Evolutionary conservation across 2,888 invertebrate species (phyloP).

Genomic region (Dilophus febrilis): DNA sequence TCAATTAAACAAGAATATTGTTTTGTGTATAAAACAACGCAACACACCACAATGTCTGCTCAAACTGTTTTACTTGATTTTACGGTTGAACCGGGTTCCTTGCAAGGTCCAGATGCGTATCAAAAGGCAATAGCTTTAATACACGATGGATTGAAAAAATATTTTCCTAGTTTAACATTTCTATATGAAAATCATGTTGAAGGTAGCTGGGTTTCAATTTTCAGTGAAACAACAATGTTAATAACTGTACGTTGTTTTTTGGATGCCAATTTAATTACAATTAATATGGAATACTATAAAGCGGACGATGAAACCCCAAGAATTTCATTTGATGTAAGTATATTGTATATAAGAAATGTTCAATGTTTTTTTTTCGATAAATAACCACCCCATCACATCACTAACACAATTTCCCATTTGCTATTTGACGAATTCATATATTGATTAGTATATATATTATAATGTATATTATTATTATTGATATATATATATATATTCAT

Average conservation of each 20-base stretch:
- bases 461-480: no score
- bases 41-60: constrained; percentile 54
- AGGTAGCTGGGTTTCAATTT: constrained; percentile 50
- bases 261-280: constrained; percentile 58
- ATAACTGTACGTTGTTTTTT: constrained; percentile 55
- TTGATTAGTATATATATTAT: no score
- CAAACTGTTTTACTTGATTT: constrained; percentile 68
- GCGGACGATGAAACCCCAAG: constrained; percentile 54
- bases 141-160: constrained; percentile 50
- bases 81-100: constrained; percentile 49
- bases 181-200: constrained; percentile 48
- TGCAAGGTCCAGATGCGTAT: constrained; percentile 47
- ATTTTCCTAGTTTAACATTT: constrained; percentile 51
- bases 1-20: no score
- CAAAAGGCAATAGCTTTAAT: constrained; percentile 47
- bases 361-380: no score
- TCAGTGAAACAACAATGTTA: constrained; percentile 50
- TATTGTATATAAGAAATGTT: no score
- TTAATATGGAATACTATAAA: constrained; percentile 70
- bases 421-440: no score
- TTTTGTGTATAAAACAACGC: no score
- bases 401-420: no score
- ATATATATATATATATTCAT: no score
- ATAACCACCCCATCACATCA: no score
- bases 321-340: constrained; percentile 56